Base-by-base conservation (phyloP, 2,888 invertebrate genomes). In the Orthosia incerta region DNA sequence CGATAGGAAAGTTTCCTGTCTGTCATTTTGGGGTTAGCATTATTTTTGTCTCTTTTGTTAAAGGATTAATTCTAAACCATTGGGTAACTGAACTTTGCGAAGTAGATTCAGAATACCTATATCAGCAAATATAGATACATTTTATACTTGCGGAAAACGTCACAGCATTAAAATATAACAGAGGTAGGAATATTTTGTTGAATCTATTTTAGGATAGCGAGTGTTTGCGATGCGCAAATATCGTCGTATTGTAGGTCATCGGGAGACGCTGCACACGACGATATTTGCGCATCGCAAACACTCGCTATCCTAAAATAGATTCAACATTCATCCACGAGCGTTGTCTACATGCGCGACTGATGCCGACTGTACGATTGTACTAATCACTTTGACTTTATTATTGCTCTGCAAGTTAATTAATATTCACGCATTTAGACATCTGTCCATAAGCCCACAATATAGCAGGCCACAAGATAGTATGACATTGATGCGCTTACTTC, bases 251-350 rank as follows among this genome's bases (percentile, higher is more conserved):
- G 39, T 39, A 39, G 39, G 39, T 39, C 39, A 39, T 39, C 39
- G 39, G 39, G 39, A 39, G 39, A 39, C 39, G 39, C 39, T 39
- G 39, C 39, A 39, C 39, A 39, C 84, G 78, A 82, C 87, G 82
- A 77, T 77, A 89, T 87, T 87, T 83, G 80, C 83, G 80, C 81
- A 83, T 80, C 83, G 80, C 83, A 85, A 84, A 88, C 73, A 82
- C 70, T 82, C 71, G 26, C 71, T 76, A 67, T 80, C 77, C 71
- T 72, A 79, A 87, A 87, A 88, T 88, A 88, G 83, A 84, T 69
- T 55, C 53, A 64, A 74, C 79, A 67, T 39, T 39, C 39, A 39
- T 39, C 39, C 66, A 75, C 62, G 26, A 62, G 81, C 83, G 84
- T 85, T 82, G 84, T 85, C 82, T 73, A 75, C 79, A 46, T 48